phyloP scores from a whole-genome alignment of 2,797 vertebrate species.

The Arnoldichthys spilopterus region DNA sequence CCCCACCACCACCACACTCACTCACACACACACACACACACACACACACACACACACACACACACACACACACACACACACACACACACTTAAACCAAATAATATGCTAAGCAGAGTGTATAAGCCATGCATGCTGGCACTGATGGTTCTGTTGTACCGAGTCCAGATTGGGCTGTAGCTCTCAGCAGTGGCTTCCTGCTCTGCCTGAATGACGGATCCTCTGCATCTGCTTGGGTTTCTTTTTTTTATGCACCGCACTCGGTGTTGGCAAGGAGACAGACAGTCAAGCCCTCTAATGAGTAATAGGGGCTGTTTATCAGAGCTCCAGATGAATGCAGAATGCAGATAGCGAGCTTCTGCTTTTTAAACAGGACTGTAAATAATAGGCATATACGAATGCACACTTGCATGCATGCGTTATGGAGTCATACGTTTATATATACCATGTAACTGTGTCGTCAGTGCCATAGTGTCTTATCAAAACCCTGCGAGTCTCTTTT shows the following conservation, averaged over 20 bases:
- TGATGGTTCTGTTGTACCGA: slow-evolving; percentile 33
- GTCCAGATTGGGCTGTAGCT: slow-evolving; percentile 47
- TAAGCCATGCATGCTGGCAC: slow-evolving; percentile 7
- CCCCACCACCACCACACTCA: too few relatives aligned
- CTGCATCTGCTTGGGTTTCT: slow-evolving; percentile 42
- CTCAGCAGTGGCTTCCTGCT: slow-evolving; percentile 44
- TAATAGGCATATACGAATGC: slow-evolving; percentile 13
- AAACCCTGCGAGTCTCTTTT: neutral
- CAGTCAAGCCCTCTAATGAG: slow-evolving; percentile 57
- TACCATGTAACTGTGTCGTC: neutral
- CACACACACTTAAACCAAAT: slow-evolving; percentile 16
- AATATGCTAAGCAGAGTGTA: slow-evolving; percentile 26
- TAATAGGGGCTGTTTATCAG: slow-evolving; percentile 51
- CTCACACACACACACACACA: too few relatives aligned
- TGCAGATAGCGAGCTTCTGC: slow-evolving; percentile 38
- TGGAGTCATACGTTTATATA: too few relatives aligned
- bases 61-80: too few relatives aligned
- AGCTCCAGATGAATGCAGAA: slow-evolving; percentile 45
- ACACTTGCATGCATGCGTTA: too few relatives aligned
- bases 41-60: too few relatives aligned
- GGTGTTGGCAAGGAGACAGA: slow-evolving; percentile 58
- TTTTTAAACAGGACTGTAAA: slow-evolving; percentile 44
- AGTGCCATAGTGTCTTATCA: neutral
- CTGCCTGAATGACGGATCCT: slow-evolving; percentile 41
- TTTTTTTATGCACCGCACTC: slow-evolving; percentile 47